A percentile compares a stretch with the other conserved stretches of the same genome.
phyloP scores from a whole-genome alignment of 2,888 invertebrate genomes.

The Diloba caeruleocephala region DNA sequence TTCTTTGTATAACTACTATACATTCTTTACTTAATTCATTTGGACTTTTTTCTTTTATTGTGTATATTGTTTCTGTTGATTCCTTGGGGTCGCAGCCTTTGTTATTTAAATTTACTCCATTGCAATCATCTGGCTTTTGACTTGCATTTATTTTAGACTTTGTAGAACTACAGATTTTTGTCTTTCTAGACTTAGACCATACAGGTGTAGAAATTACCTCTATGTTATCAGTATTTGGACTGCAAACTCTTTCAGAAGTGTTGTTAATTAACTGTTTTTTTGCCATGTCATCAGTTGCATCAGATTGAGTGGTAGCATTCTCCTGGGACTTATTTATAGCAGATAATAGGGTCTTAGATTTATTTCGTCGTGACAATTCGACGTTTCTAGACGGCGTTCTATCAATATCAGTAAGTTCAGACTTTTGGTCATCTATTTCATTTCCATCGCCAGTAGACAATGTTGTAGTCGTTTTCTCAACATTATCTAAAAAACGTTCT shows the following conservation, averaged over 20 bases:
- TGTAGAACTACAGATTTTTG: slow-evolving; percentile 41
- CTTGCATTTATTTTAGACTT: slow-evolving; percentile 19
- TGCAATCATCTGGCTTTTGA: not conserved
- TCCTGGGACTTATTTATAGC: slow-evolving; percentile 51
- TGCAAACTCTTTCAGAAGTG: slow-evolving; percentile 1
- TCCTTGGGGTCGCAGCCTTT: not conserved
- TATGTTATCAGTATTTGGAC: slow-evolving; percentile 1
- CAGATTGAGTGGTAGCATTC: slow-evolving; percentile 16
- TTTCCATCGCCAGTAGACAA: slow-evolving; percentile 1
- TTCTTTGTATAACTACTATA: slow-evolving; percentile 81
- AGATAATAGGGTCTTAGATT: slow-evolving; percentile 66
- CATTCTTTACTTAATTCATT: slow-evolving; percentile 82
- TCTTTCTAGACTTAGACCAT: slow-evolving; percentile 56
- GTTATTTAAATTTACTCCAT: slow-evolving; percentile 5
- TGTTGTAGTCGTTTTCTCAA: slow-evolving; percentile 25
- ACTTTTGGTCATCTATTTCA: slow-evolving; percentile 20
- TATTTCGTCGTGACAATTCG: slow-evolving; percentile 68
- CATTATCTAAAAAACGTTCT: slow-evolving; percentile 48
- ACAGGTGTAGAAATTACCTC: slow-evolving; percentile 49
- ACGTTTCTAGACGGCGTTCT: slow-evolving; percentile 68
- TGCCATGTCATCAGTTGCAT: slow-evolving; percentile 6
- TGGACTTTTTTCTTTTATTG: slow-evolving; percentile 66
- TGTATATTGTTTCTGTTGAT: slow-evolving; percentile 22
- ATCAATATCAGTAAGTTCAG: slow-evolving; percentile 33
- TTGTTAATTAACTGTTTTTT: slow-evolving; percentile 17